Base-by-base conservation (phyloP, 2,888 invertebrate genomes). In the Prosopocoilus inquinatus region DNA sequence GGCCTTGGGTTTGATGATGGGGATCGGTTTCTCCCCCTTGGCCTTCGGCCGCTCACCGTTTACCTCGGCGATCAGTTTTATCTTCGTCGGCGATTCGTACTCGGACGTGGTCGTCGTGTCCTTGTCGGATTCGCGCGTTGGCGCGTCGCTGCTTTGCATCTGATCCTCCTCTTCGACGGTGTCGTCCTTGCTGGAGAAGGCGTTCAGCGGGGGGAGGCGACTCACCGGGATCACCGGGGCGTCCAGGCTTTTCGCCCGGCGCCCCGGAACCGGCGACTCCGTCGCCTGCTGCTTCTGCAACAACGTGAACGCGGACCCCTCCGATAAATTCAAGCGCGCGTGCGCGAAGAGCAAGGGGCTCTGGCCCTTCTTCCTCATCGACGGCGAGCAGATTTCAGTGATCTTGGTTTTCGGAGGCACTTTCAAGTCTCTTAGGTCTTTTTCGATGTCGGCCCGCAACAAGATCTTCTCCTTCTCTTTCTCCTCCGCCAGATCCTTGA, bases 181-280 rank as follows among this genome's bases (percentile, higher is more conserved):
- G 71, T 93, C 93, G 71, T 93, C 93, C 77, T 92, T 92, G 16
- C 91, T 91, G 1, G 92, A 93, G 73, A 92, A 91, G 0, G 92
- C 90, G 75, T 91, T 90, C 75, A 90, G 86, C 5, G 91, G 88
- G 11, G 92, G 92, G 39, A 93, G 75, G 67, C 87, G 82, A 73
- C 88, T 89, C 32, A 92, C 77, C 13, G 91, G 87, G 68, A 93
- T 90, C 15, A 92, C 87, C 1, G 92, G 90, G 2, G 91, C 88
- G 67, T 93, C 93, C 61, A 93, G 80, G 56, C 92, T 92, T 76
- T 92, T 91, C 1, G 92, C 89, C 65, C 91, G 81, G 49, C 92
- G 81, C 52, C 89, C 87, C 2, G 87, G 78, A 16, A 57, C 34
- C 2, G 90, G 90, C 0, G 90, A 91, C 66, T 85, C 87, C 0